Conservation (phyloP, 2,113 vertebrate genomes). For the Delphinapterus leucas region DNA sequence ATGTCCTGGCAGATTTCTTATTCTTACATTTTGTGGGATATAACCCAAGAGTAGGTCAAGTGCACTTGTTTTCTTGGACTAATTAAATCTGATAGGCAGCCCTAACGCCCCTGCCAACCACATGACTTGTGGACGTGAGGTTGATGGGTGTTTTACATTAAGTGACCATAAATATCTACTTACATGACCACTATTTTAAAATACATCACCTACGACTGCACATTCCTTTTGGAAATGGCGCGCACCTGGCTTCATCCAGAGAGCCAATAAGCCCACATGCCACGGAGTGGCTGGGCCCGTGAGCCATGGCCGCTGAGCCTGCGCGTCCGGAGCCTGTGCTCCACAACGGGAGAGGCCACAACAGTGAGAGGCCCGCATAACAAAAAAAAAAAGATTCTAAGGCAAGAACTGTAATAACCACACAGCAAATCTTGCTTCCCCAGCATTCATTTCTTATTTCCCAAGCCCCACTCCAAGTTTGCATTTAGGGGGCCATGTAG, state of each 20-base stretch:
- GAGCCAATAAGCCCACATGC: neutral
- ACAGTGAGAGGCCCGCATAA: too few species aligned
- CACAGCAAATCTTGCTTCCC: neutral
- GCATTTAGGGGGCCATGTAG: neutral
- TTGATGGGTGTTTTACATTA: slow-evolving; percentile 22
- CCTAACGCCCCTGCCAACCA: neutral
- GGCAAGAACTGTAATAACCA: neutral
- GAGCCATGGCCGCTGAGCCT: too few species aligned
- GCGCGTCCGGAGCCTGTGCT: too few species aligned
- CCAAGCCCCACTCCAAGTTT: neutral
- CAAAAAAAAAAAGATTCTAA: neutral
- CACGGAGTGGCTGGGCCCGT: too few species aligned
- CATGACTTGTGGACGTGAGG: neutral
- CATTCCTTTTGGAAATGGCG: neutral
- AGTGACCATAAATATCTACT: slow-evolving; percentile 30
- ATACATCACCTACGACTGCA: neutral
- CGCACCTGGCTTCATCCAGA: neutral
- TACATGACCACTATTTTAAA: neutral
- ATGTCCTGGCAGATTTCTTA: neutral
- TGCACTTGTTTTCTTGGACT: neutral
- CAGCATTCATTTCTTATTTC: neutral
- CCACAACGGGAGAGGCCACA: too few species aligned
- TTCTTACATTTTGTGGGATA: neutral
- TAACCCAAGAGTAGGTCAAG: neutral
- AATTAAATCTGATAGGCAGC: neutral